Conservation (phyloP, 2,797 vertebrate genomes). For the Distichodus sexfasciatus region DNA sequence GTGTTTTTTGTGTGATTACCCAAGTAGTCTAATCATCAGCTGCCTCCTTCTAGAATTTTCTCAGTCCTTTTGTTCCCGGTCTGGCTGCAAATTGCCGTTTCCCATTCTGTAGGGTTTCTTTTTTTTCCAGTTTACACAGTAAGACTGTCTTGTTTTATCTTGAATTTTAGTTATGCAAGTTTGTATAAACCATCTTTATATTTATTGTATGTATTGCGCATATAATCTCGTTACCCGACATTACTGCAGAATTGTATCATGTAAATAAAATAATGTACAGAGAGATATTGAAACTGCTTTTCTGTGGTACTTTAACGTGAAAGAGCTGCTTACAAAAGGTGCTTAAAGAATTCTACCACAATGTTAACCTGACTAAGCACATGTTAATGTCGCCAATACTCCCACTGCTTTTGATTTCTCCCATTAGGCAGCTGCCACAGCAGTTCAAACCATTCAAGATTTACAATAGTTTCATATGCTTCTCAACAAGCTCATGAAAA, state of each 20-base stretch:
- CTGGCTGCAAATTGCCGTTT: slow-evolving; percentile 52
- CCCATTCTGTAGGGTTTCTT: slow-evolving; percentile 20
- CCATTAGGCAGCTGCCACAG: too few species aligned
- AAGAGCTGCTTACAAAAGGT: too few species aligned
- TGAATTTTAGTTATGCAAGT: slow-evolving; percentile 72
- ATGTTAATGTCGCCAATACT: too few species aligned
- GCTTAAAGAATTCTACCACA: too few species aligned
- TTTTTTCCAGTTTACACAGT: slow-evolving; percentile 37
- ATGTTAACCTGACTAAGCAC: too few species aligned
- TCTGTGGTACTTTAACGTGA: neutral
- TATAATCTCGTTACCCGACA: slow-evolving; percentile 67
- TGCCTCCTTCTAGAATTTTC: slow-evolving; percentile 27
- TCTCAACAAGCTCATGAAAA: too few species aligned
- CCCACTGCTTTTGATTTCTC: too few species aligned
- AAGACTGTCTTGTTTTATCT: slow-evolving; percentile 51
- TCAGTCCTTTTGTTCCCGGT: slow-evolving; percentile 40
- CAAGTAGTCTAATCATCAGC: slow-evolving; percentile 26
- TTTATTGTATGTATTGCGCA: slow-evolving; percentile 77
- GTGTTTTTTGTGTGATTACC: slow-evolving; percentile 33
- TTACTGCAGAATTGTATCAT: slow-evolving; percentile 71
- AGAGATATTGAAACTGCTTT: slow-evolving; percentile 49
- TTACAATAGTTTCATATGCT: too few species aligned
- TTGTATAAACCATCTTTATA: slow-evolving; percentile 75
- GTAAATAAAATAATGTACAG: slow-evolving; percentile 79
- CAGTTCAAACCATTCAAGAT: too few species aligned